Percentiles rank a stretch among this genome's conserved stretches.
Evolutionary conservation across 2,888 invertebrate species (phyloP).

Genomic region (Athalia rosae): DNA sequence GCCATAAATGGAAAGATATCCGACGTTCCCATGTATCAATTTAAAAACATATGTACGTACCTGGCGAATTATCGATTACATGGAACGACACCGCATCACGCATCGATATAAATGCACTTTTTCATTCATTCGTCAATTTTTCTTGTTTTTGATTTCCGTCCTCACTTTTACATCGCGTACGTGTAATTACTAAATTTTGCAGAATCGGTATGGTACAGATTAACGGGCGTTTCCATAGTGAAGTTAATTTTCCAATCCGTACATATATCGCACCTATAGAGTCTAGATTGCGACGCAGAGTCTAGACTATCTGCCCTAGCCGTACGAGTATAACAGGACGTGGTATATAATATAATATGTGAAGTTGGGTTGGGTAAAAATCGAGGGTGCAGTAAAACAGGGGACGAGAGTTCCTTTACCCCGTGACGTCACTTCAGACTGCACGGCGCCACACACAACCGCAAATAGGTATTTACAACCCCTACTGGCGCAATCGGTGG

Average conservation of each 20-base stretch:
- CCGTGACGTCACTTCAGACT: constrained; percentile 48
- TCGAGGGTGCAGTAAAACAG: not conserved
- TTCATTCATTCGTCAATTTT: too few species aligned
- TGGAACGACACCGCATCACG: too few species aligned
- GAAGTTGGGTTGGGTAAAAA: not conserved
- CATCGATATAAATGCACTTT: too few species aligned
- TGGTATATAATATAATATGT: not conserved
- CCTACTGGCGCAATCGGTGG: not conserved
- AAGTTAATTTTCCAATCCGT: not conserved
- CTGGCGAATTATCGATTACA: too few species aligned
- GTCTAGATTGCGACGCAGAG: constrained; percentile 22
- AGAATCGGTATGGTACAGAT: not conserved
- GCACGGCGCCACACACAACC: constrained; percentile 37
- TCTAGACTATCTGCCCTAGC: not conserved
- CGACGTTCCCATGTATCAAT: too few species aligned
- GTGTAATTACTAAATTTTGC: not conserved
- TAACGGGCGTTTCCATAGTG: not conserved
- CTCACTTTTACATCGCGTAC: too few species aligned
- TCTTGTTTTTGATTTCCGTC: too few species aligned
- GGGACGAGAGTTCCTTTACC: constrained; percentile 45
- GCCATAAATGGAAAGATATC: too few species aligned
- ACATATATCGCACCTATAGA: too few species aligned
- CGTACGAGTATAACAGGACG: too few species aligned
- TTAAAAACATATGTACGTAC: too few species aligned
- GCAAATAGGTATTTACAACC: not conserved